Percentiles rank a stretch among this genome's conserved stretches.
Evolutionary conservation across 2,888 invertebrate genomes (phyloP).

Genomic region (Linnaemya vulpina): DNA sequence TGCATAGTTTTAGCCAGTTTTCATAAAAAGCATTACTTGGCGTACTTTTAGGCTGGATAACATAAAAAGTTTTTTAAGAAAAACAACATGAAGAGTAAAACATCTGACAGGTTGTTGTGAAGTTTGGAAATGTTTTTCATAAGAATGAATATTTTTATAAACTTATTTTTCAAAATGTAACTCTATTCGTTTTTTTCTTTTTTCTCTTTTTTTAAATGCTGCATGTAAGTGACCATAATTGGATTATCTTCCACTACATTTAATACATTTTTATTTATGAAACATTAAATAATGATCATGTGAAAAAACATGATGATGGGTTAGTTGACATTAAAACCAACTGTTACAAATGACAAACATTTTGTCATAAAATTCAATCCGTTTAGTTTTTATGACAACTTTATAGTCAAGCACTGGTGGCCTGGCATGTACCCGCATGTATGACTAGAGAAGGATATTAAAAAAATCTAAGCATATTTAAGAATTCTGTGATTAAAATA

Average conservation of each 20-base stretch:
- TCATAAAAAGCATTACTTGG: constrained; percentile 39
- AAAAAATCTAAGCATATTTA: constrained; percentile 43
- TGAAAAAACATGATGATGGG: constrained; percentile 51
- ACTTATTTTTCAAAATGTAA: background rate
- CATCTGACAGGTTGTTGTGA: constrained; percentile 28
- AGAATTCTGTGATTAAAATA: background rate
- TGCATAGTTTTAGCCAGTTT: constrained; percentile 42
- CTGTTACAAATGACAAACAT: constrained; percentile 65
- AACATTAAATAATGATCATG: constrained; percentile 73
- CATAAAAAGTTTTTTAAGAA: constrained; percentile 7
- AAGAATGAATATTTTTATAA: constrained; percentile 1
- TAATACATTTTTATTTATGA: constrained; percentile 77
- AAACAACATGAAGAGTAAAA: constrained; percentile 8
- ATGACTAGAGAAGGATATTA: constrained; percentile 33
- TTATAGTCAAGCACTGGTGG: background rate
- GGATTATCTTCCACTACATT: constrained; percentile 83
- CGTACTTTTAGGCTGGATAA: constrained; percentile 59
- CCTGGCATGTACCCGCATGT: constrained; percentile 16
- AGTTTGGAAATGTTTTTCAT: background rate
- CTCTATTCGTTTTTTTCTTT: background rate
- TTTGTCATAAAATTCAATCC: constrained; percentile 61
- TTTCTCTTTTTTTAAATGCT: constrained; percentile 5
- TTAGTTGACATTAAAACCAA: constrained; percentile 66
- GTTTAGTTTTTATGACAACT: constrained; percentile 56
- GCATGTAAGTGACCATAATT: constrained; percentile 83